Conservation (phyloP, 1,140 invertebrate genomes). For the Rhopalosiphum padi region DNA sequence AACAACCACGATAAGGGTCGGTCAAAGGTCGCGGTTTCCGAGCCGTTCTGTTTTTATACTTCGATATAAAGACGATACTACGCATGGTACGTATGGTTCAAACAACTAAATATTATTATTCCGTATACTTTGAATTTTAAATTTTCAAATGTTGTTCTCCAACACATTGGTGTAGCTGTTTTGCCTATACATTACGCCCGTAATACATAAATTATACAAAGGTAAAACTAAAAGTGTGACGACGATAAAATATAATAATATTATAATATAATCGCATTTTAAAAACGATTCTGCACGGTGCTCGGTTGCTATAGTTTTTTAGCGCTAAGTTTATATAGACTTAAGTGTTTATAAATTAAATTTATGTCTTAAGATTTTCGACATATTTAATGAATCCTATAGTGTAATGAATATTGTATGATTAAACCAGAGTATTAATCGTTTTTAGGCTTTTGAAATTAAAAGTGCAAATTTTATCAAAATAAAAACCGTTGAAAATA, state of each 20-base stretch:
- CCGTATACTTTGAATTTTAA: neutral
- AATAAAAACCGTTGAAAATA: neutral
- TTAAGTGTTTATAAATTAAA: neutral
- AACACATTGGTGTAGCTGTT: neutral
- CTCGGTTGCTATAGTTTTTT: neutral
- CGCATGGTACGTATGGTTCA: neutral
- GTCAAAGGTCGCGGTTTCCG: neutral
- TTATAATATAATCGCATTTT: neutral
- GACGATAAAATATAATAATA: constrained; percentile 11
- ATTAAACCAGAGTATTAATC: neutral
- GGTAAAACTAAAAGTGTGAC: constrained; percentile 2
- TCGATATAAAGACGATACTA: neutral
- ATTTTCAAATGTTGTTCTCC: neutral
- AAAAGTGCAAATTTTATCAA: neutral
- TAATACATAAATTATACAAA: neutral
- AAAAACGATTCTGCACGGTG: neutral
- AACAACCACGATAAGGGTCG: too few species aligned
- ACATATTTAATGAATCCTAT: neutral
- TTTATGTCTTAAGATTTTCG: neutral
- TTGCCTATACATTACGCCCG: neutral
- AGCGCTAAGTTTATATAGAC: neutral
- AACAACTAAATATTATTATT: neutral
- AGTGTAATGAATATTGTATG: neutral
- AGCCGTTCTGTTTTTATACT: neutral
- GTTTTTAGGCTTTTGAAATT: neutral